phyloP scores from a whole-genome alignment of 1,140 invertebrate genomes.

The Formica exsecta region DNA sequence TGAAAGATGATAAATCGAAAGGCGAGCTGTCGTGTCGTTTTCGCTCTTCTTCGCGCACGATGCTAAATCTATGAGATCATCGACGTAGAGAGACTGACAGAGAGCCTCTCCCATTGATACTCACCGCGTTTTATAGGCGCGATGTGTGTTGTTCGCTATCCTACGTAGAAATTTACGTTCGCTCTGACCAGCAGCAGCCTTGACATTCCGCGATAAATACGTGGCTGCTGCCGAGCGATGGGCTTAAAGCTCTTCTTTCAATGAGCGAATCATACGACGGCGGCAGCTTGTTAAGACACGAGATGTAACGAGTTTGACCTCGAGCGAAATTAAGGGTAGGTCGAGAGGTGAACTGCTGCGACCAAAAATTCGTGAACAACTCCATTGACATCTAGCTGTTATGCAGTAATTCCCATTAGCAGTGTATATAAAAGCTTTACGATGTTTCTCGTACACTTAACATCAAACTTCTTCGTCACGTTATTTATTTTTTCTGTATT shows the following conservation, averaged over 20 bases:
- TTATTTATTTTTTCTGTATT: neutral
- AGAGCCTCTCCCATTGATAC: slow-evolving; percentile 62
- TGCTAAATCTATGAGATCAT: slow-evolving; percentile 68
- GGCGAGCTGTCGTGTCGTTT: slow-evolving; percentile 9
- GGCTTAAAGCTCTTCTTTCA: slow-evolving; percentile 38
- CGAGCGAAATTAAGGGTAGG: slow-evolving; percentile 37
- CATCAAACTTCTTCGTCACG: neutral
- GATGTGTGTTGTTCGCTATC: slow-evolving; percentile 35
- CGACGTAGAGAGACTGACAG: slow-evolving; percentile 25
- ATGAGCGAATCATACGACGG: slow-evolving; percentile 33
- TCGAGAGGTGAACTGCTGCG: neutral
- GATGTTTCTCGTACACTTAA: slow-evolving; percentile 9
- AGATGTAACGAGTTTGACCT: slow-evolving; percentile 46
- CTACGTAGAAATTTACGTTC: slow-evolving; percentile 68
- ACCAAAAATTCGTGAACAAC: neutral
- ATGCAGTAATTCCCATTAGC: neutral
- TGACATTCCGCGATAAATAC: slow-evolving; percentile 71
- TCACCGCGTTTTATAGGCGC: slow-evolving; percentile 4
- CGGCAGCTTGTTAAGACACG: slow-evolving; percentile 31
- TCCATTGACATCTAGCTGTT: neutral
- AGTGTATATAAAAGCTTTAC: too few species aligned
- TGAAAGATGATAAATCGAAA: slow-evolving; percentile 19
- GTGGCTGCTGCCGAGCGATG: slow-evolving; percentile 55
- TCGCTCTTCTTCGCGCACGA: slow-evolving; percentile 29
- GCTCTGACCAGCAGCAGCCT: slow-evolving; percentile 56